Evolutionary conservation across 2,113 vertebrate genomes (phyloP), one percentile per base, ranked within the genome.

Genomic region (Mionectes macconnelli): DNA sequence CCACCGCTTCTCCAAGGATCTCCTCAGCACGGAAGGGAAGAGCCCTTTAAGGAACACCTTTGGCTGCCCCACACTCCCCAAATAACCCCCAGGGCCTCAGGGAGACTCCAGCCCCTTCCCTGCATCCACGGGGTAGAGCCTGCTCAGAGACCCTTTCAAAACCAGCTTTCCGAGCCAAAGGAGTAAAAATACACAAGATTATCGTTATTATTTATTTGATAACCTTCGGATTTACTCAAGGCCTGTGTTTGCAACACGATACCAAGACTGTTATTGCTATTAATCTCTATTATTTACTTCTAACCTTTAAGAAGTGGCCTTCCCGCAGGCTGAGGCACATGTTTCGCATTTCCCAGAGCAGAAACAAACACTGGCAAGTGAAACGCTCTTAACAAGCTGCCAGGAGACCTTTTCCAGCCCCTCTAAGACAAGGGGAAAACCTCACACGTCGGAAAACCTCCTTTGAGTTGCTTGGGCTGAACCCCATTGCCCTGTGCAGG

Each of bases 61-160:
- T 39, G 0, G 94, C 85, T 28, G 83, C 84, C 90, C 90, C 17
- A 55, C 10, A n/a, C 81, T 89, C 52, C 96, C 94, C 87, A 97
- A 62, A 80, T 83, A 95, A 39, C 88, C 94, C 98, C 97, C 85
- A 96, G 15, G 3, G 82, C 83, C 47, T 60, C 79, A 1, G 94
- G 92, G 79, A 85, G 27, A 30, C 96, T 52, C 39, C 77, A 92
- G 81, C 96, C 96, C 64, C 94, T 86, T 8, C 96, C 94, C 47
- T 37, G 93, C 45, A 87, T 87, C 57, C 76, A 24, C 8, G 14
- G 9, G 97, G 97, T 42, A 97, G 81, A 74, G 84, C 74, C 98
- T 97, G 70, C 67, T 40, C 42, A 67, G 15, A 67, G 84, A 84
- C 14, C 49, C n/a, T 13, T 44, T 39, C 3, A 97, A 89, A 70